These are phyloP conservation scores for Eueremaeus valkanovi DNA, from an alignment of 2,888 invertebrate genomes.

Conservation along the genomic window DNA sequence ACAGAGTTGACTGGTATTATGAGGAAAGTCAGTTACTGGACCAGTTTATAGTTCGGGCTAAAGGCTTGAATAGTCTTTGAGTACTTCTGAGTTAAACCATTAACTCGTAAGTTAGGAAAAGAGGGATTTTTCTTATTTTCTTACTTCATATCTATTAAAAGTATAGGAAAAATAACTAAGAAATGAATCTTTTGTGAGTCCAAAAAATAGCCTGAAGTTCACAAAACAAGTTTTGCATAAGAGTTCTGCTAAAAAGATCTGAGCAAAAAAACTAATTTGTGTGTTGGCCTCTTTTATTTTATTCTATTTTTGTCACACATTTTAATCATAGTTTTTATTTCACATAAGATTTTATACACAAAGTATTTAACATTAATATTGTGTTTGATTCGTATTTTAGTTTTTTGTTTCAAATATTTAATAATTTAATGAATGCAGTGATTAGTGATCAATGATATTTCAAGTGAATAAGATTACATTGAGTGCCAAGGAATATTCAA, in stretches of 20 bases:
- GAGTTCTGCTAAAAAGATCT: background rate
- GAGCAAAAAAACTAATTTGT: background rate
- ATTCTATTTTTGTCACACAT: background rate
- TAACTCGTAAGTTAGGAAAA: background rate
- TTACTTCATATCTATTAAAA: too few species aligned
- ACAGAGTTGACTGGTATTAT: background rate
- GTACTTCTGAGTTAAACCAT: conserved; percentile 15
- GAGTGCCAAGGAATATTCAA: background rate
- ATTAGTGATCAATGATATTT: background rate
- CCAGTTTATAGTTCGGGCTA: conserved; percentile 11
- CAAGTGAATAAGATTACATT: background rate
- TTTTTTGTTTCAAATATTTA: background rate
- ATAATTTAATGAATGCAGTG: background rate
- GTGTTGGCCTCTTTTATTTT: conserved; percentile 1
- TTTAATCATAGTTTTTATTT: background rate
- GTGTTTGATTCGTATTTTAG: background rate
- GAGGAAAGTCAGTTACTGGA: background rate
- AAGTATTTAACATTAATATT: too few species aligned
- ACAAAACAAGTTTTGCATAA: conserved; percentile 33
- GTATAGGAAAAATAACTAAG: background rate
- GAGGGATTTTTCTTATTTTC: background rate
- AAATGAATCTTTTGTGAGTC: conserved; percentile 18
- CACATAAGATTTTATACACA: too few species aligned
- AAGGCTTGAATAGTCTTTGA: conserved; percentile 22
- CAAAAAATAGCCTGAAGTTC: conserved; percentile 34